Evolutionary conservation across 2,113 vertebrate genomes (phyloP).

Genomic region (Leucoraja erinaceus): DNA sequence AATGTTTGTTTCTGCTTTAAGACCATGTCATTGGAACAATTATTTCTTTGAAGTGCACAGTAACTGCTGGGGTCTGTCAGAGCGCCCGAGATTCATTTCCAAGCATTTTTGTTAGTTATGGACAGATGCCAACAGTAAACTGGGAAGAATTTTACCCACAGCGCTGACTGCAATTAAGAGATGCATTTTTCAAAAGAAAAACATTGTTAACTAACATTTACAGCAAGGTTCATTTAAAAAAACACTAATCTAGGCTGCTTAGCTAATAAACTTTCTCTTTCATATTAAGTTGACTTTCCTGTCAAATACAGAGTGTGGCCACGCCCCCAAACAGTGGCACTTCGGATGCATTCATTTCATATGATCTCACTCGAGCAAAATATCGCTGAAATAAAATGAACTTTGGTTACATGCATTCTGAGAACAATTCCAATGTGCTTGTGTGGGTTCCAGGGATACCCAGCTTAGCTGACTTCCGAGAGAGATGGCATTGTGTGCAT

Average conservation of each 20-base stretch:
- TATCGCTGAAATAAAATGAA: not conserved
- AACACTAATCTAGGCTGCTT: not conserved
- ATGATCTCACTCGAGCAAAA: not conserved
- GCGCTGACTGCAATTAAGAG: conserved; percentile 17
- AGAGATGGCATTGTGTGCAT: not conserved
- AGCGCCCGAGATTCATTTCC: conserved; percentile 13
- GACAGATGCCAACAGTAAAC: conserved; percentile 4
- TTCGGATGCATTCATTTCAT: not conserved
- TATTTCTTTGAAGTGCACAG: conserved; percentile 31
- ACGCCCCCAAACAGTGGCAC: not conserved
- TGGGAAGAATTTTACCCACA: conserved; percentile 31
- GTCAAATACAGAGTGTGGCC: not conserved
- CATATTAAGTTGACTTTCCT: not conserved
- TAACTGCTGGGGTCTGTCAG: conserved; percentile 21
- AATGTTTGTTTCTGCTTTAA: conserved; percentile 24
- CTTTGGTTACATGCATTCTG: not conserved
- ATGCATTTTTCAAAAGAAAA: conserved; percentile 32
- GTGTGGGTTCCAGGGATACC: not conserved
- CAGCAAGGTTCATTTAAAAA: not conserved
- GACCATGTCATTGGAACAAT: conserved; percentile 28
- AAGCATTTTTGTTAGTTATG: conserved; percentile 22
- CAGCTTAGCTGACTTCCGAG: not conserved
- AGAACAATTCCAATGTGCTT: not conserved
- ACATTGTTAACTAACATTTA: not conserved
- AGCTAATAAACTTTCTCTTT: not conserved